phyloP scores from a whole-genome alignment of 1,140 invertebrate genomes.

The Drosophila subobscura region DNA sequence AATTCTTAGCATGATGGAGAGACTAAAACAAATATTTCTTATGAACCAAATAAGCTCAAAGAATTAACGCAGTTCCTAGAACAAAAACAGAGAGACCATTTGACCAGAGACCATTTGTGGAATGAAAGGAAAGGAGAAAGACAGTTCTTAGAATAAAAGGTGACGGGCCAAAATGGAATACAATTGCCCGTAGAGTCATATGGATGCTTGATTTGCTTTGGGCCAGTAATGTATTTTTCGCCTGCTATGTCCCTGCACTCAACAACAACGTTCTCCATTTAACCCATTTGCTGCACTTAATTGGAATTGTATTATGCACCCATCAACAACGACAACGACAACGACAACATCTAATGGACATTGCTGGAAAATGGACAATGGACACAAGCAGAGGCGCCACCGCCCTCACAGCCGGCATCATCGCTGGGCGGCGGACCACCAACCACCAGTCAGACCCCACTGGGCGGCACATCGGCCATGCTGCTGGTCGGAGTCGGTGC shows the following conservation, averaged over 20 bases:
- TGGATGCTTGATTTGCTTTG: no score
- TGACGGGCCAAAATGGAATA: no score
- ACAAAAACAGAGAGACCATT: no score
- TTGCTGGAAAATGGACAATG: slow-evolving; percentile 11
- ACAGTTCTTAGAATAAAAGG: no score
- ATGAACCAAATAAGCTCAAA: no score
- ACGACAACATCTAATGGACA: slow-evolving; percentile 16
- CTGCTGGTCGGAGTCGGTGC: slow-evolving; percentile 90
- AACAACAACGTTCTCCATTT: slow-evolving; percentile 26
- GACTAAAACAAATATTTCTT: no score
- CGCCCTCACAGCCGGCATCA: slow-evolving; percentile 84
- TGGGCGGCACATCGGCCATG: slow-evolving; percentile 87
- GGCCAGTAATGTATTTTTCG: neutral
- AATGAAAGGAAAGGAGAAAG: no score
- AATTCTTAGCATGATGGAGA: no score
- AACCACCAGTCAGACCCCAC: slow-evolving; percentile 76
- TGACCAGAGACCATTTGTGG: no score
- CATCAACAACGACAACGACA: slow-evolving; percentile 41
- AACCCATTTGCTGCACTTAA: slow-evolving; percentile 61
- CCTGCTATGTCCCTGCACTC: slow-evolving; percentile 11
- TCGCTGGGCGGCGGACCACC: slow-evolving; percentile 84
- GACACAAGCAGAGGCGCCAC: slow-evolving; percentile 68
- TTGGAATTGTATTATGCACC: slow-evolving; percentile 65
- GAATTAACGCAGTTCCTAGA: no score
- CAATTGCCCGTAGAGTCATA: no score